phyloP scores from a whole-genome alignment of 1,140 invertebrate genomes.

The Penaeus indicus region DNA sequence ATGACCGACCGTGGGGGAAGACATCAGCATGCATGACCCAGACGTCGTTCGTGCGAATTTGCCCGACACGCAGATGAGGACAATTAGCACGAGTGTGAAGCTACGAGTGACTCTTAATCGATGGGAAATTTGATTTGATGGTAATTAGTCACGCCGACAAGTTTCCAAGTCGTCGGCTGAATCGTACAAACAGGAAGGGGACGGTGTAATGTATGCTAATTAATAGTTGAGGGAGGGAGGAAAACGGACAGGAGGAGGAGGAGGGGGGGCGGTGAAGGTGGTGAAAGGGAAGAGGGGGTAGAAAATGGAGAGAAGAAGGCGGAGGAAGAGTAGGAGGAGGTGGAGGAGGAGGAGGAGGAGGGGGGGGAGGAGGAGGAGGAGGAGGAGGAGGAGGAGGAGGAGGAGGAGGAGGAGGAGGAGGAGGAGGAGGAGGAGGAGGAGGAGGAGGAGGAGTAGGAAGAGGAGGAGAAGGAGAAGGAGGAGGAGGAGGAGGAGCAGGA shows the following conservation, averaged over 20 bases:
- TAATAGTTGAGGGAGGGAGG: neutral
- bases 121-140: too few species aligned
- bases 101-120: too few species aligned
- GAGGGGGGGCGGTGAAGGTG: neutral
- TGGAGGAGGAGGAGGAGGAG: neutral
- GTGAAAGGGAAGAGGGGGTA: neutral
- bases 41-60: too few species aligned
- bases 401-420: neutral
- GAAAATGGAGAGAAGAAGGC: neutral
- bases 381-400: neutral
- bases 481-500: neutral
- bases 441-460: neutral
- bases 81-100: too few species aligned
- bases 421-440: neutral
- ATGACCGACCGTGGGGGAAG: too few species aligned
- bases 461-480: too few species aligned
- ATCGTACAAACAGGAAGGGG: too few species aligned
- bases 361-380: neutral
- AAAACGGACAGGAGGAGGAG: neutral
- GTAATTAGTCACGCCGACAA: too few species aligned
- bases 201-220: too few species aligned
- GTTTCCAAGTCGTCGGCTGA: too few species aligned
- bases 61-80: too few species aligned
- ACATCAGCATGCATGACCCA: too few species aligned
- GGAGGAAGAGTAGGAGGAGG: neutral